phyloP scores from a whole-genome alignment of 1,140 invertebrate genomes.

The Drosophila elegans region DNA sequence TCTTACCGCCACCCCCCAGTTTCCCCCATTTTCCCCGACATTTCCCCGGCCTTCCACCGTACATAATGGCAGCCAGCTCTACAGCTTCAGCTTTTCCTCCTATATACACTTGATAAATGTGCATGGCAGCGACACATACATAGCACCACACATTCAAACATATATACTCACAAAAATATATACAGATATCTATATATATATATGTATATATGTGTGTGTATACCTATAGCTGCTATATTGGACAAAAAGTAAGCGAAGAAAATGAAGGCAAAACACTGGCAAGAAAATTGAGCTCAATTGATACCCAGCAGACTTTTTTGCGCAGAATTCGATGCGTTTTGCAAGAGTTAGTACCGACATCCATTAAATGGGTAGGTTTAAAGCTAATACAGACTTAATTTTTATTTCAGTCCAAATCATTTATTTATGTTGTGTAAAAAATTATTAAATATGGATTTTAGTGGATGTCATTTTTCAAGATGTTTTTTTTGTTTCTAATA shows the following conservation, averaged over 20 bases:
- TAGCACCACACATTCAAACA: slow-evolving; percentile 34
- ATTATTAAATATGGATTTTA: no score
- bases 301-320: slow-evolving; percentile 17
- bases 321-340: not conserved
- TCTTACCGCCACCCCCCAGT: slow-evolving; percentile 43
- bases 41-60: slow-evolving; percentile 17
- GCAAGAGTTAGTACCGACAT: not conserved
- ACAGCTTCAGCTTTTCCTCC: slow-evolving; percentile 60
- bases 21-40: slow-evolving; percentile 24
- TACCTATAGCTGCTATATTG: slow-evolving; percentile 49
- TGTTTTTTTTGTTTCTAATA: no score
- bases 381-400: no score
- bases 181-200: slow-evolving; percentile 29
- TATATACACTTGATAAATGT: slow-evolving; percentile 63
- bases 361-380: no score
- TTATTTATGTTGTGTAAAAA: no score
- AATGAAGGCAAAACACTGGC: slow-evolving; percentile 40
- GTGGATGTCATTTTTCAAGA: no score
- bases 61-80: slow-evolving; percentile 59
- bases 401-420: no score
- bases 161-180: slow-evolving; percentile 11
- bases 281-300: slow-evolving; percentile 54
- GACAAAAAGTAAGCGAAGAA: slow-evolving; percentile 61
- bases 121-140: slow-evolving; percentile 44
- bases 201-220: slow-evolving; percentile 46